Evolutionary conservation across 2,113 vertebrate genomes (phyloP).

Genomic region (Aythya baeri): DNA sequence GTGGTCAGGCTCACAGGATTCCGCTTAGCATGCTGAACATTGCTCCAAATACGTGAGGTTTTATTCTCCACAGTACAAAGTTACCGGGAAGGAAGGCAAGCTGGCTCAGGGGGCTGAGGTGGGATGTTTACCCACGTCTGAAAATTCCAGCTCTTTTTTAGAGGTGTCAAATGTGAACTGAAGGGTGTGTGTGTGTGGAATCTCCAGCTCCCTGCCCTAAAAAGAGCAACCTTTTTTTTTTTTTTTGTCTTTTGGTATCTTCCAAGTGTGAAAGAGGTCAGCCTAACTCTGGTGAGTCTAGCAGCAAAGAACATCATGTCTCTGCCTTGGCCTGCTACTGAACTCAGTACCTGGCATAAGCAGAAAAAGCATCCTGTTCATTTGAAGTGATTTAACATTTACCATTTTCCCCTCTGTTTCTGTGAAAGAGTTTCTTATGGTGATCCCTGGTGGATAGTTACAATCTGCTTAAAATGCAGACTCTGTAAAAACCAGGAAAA

Average conservation of each 20-base stretch:
- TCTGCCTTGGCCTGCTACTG: constrained; percentile 45
- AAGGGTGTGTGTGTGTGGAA: too few relatives aligned
- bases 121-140: background rate
- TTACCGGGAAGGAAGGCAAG: background rate
- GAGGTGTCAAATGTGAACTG: background rate
- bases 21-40: background rate
- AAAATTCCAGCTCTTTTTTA: background rate
- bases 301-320: constrained; percentile 33
- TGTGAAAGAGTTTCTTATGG: constrained; percentile 44
- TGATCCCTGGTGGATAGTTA: constrained; percentile 49
- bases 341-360: constrained; percentile 44
- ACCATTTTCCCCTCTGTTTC: constrained; percentile 26
- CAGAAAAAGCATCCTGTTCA: constrained; percentile 58
- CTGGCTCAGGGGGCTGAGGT: background rate
- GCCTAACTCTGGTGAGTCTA: background rate
- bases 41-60: background rate
- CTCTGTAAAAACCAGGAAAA: constrained; percentile 52
- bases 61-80: background rate
- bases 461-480: constrained; percentile 39
- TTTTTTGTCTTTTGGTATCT: background rate
- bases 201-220: background rate
- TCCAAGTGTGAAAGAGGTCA: constrained; percentile 13
- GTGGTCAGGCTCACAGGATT: background rate
- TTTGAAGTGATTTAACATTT: constrained; percentile 49
- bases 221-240: background rate